Percentiles rank a stretch among this genome's conserved stretches.
These are phyloP conservation scores for Irena cyanogastra DNA, from an alignment of 2,113 vertebrate species.

Conservation along the genomic window DNA sequence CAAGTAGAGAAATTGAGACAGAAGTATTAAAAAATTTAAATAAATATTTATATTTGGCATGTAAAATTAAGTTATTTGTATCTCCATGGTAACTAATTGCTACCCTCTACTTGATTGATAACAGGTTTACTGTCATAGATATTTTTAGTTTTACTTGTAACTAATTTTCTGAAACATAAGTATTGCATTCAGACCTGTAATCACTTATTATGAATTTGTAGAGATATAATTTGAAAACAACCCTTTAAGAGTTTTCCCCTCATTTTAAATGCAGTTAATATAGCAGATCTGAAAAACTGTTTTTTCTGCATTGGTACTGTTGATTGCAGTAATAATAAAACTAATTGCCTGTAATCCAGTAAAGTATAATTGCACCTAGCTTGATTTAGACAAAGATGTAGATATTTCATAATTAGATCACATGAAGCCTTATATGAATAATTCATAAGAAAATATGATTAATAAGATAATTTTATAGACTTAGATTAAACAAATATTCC, in stretches of 20 bases:
- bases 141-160: not conserved
- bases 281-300: not conserved
- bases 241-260: not conserved
- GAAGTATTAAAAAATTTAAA: not conserved
- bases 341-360: constrained; percentile 33
- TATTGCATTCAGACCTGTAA: not conserved
- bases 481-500: not conserved
- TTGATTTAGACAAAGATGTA: constrained; percentile 27
- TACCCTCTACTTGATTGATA: not conserved
- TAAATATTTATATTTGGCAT: not conserved
- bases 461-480: not conserved
- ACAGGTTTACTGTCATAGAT: not conserved
- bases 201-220: constrained; percentile 12
- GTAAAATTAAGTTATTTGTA: not conserved
- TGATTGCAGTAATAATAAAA: constrained; percentile 50
- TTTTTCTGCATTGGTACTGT: constrained; percentile 8
- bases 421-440: constrained; percentile 2
- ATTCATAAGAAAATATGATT: constrained; percentile 9
- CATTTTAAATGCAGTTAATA: constrained; percentile 15
- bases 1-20: not conserved
- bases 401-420: not conserved
- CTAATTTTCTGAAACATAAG: not conserved
- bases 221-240: constrained; percentile 1
- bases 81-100: not conserved
- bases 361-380: constrained; percentile 32